A percentile compares a stretch with the other conserved stretches of the same genome.
Evolutionary conservation across 2,113 vertebrate species (phyloP).

Genomic region (Nibea coibor): DNA sequence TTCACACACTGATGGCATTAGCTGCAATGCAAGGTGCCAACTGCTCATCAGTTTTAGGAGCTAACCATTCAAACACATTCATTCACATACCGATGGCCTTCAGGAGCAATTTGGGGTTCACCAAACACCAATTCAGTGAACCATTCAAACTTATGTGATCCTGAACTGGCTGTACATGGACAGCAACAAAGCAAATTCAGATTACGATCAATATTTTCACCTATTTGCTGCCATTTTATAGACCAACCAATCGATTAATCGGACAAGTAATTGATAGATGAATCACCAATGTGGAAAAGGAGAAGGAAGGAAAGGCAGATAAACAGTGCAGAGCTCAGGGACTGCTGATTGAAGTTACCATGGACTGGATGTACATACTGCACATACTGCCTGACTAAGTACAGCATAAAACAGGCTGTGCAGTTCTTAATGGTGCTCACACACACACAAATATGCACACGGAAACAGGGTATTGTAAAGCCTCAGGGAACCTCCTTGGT

Average conservation of each 20-base stretch:
- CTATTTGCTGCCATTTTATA: not conserved
- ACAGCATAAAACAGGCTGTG: slow-evolving; percentile 7
- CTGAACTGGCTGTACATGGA: too few relatives aligned
- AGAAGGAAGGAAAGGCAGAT: too few relatives aligned
- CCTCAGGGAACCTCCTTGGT: not conserved
- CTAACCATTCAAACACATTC: too few relatives aligned
- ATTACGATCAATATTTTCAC: not conserved
- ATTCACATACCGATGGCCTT: too few relatives aligned
- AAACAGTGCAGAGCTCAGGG: not conserved
- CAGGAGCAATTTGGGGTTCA: too few relatives aligned
- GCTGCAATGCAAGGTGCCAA: too few relatives aligned
- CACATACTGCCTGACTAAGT: slow-evolving; percentile 1
- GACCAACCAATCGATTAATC: not conserved
- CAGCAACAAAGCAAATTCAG: too few relatives aligned
- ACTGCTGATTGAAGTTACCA: not conserved
- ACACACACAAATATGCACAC: slow-evolving; percentile 9
- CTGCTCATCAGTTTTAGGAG: too few relatives aligned
- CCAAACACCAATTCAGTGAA: too few relatives aligned
- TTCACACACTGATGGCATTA: too few relatives aligned
- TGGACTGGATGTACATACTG: not conserved
- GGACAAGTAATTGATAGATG: not conserved
- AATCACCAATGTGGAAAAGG: not conserved
- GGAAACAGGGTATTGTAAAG: not conserved
- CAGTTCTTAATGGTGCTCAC: not conserved
- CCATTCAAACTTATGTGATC: too few relatives aligned